Percentiles rank a stretch among this genome's conserved stretches.
Evolutionary conservation across 2,797 vertebrate species (phyloP).

Genomic region (Kryptolebias ocellatus): DNA sequence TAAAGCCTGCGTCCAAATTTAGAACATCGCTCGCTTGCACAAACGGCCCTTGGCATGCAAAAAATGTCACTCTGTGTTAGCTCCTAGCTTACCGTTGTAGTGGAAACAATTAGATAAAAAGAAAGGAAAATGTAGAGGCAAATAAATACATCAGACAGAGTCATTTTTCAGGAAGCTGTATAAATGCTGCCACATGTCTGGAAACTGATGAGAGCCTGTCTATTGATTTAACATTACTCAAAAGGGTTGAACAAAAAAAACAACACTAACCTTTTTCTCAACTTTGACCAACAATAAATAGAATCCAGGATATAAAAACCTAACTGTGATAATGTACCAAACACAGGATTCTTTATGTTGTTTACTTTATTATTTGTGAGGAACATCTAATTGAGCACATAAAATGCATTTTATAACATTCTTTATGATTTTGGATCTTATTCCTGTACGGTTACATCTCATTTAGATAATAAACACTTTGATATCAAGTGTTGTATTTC

Average conservation of each 20-base stretch:
- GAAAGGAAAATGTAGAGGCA: constrained; percentile 62
- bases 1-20: constrained; percentile 22
- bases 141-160: constrained; percentile 71
- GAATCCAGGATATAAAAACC: constrained; percentile 27
- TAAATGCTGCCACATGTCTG: constrained; percentile 80
- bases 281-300: constrained; percentile 55
- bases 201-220: constrained; percentile 71
- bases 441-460: neutral
- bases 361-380: neutral
- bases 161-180: constrained; percentile 71
- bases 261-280: constrained; percentile 55
- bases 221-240: constrained; percentile 55
- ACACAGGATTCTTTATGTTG: neutral
- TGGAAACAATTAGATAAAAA: constrained; percentile 75
- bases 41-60: constrained; percentile 13
- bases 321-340: constrained; percentile 32
- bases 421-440: constrained; percentile 7
- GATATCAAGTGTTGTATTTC: constrained; percentile 20
- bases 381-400: neutral
- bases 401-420: neutral
- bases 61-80: constrained; percentile 20
- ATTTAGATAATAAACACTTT: constrained; percentile 24
- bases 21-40: constrained; percentile 13
- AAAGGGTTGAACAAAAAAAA: constrained; percentile 7
- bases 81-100: constrained; percentile 57